Conservation (phyloP, 2,797 vertebrate genomes). For the Chloroceryle amazona region DNA sequence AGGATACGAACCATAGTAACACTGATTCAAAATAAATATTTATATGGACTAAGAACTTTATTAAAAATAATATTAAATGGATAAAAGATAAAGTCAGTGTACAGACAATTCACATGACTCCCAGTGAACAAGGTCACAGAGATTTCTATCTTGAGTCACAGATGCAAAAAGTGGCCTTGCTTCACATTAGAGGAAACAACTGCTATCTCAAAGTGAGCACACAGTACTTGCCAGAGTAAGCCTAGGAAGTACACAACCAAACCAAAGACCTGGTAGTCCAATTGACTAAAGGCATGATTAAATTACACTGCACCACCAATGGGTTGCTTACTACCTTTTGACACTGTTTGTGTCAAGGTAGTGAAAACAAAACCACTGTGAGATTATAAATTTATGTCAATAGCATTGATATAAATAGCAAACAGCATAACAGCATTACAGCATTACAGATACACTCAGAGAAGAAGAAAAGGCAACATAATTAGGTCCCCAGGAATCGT, state of each 20-base stretch:
- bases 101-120: neutral
- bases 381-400: neutral
- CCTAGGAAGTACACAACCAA: neutral
- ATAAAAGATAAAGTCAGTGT: neutral
- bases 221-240: neutral
- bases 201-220: rapidly evolving
- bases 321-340: neutral
- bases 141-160: neutral
- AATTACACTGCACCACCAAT: neutral
- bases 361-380: neutral
- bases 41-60: neutral
- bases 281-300: neutral
- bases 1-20: neutral
- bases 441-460: neutral
- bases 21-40: neutral
- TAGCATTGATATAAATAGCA: neutral
- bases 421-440: too few relatives aligned
- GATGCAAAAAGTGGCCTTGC: neutral
- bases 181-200: rapidly evolving
- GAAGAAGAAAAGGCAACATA: neutral
- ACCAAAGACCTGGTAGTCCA: neutral
- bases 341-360: too few relatives aligned
- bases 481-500: neutral
- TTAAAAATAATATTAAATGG: neutral
- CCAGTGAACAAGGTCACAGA: neutral